Percentiles rank a stretch among this genome's conserved stretches.
phyloP scores from a whole-genome alignment of 2,797 vertebrate genomes.

The Sebastes trivittatus region DNA sequence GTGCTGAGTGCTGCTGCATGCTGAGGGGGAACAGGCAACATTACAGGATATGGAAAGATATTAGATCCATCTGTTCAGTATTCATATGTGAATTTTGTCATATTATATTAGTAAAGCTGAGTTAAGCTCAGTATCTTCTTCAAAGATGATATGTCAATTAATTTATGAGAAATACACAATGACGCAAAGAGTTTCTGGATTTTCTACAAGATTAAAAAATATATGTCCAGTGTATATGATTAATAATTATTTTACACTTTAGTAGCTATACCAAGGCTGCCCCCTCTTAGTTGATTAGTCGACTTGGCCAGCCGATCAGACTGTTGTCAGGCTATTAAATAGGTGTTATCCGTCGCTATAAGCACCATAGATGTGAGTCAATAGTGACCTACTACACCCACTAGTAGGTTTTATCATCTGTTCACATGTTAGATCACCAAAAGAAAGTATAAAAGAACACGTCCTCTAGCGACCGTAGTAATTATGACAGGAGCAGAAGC shows the following conservation, averaged over 20 bases:
- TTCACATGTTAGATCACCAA: too few species aligned
- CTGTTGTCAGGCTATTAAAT: too few species aligned
- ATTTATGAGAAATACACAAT: not conserved
- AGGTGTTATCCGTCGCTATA: too few species aligned
- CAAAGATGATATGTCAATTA: not conserved
- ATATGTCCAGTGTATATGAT: not conserved
- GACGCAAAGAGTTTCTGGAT: not conserved
- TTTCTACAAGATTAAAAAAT: not conserved
- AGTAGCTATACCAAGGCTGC: too few species aligned
- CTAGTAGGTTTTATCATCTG: too few species aligned
- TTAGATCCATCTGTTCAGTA: not conserved
- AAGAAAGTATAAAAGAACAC: too few species aligned
- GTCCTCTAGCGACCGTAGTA: too few species aligned
- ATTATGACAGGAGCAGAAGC: too few species aligned
- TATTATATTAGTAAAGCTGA: not conserved
- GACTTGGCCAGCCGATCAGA: too few species aligned
- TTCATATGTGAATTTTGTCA: not conserved
- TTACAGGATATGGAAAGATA: not conserved
- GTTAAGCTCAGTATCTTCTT: not conserved
- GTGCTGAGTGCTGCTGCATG: not conserved
- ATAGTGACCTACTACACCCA: too few species aligned
- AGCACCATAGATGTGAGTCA: too few species aligned
- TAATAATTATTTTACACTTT: not conserved
- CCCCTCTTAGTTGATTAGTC: too few species aligned
- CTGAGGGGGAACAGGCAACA: not conserved